These are phyloP conservation scores for Drosophila tripunctata DNA, from an alignment of 2,888 invertebrate genomes.

Conservation along the genomic window DNA sequence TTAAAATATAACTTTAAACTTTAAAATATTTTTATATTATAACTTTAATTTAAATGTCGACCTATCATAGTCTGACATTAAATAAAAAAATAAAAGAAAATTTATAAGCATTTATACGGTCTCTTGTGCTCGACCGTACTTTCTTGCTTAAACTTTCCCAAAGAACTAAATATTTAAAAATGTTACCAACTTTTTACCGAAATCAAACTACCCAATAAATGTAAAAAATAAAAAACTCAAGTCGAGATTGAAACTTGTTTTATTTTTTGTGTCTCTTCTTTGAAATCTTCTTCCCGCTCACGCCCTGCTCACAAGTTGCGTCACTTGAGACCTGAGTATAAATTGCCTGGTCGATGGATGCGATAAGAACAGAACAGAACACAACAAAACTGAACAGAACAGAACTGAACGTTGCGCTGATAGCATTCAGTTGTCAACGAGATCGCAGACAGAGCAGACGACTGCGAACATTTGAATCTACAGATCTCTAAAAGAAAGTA, in stretches of 20 bases:
- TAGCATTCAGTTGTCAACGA: conserved; percentile 14
- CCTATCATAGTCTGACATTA: too few species aligned
- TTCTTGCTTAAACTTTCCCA: too few species aligned
- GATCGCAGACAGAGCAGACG: not conserved
- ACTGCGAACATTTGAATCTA: too few species aligned
- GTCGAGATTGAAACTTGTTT: conserved; percentile 47
- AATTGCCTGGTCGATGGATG: conserved; percentile 4
- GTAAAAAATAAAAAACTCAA: not conserved
- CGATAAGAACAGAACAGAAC: conserved; percentile 36
- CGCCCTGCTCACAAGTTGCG: conserved; percentile 7
- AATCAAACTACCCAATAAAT: not conserved
- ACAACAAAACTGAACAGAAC: not conserved
- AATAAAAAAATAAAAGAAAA: too few species aligned
- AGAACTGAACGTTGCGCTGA: not conserved
- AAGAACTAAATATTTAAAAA: too few species aligned
- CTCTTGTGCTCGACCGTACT: too few species aligned
- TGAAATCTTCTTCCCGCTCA: not conserved
- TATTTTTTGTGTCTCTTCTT: not conserved
- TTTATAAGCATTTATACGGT: too few species aligned
- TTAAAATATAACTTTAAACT: too few species aligned
- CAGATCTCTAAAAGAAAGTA: not conserved
- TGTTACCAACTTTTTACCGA: not conserved
- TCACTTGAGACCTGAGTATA: conserved; percentile 24
- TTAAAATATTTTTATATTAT: too few species aligned
- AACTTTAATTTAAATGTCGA: too few species aligned